Evolutionary conservation across 2,888 invertebrate species (phyloP).

Genomic region (Heliconius charithonia): DNA sequence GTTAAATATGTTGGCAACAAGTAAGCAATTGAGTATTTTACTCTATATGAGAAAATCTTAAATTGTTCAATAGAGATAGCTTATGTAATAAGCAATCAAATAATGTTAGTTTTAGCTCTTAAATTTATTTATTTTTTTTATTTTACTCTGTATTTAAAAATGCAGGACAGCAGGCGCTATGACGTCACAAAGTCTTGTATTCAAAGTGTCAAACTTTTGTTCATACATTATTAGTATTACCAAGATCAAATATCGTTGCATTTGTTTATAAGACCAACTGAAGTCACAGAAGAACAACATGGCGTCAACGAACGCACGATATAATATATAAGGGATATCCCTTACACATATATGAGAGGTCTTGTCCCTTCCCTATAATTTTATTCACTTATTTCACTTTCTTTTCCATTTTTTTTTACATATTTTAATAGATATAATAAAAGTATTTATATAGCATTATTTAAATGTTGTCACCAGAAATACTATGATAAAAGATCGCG

Average conservation of each 20-base stretch:
- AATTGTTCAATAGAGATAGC: slow-evolving; percentile 5
- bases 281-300: not conserved
- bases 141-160: not conserved
- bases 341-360: too few species aligned
- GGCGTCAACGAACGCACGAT: not conserved
- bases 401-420: not conserved
- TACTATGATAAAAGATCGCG: slow-evolving; percentile 64
- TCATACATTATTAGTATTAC: too few species aligned
- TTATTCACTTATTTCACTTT: too few species aligned
- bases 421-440: too few species aligned
- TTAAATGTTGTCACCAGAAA: slow-evolving; percentile 56
- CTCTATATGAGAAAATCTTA: not conserved
- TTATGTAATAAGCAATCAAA: not conserved
- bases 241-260: too few species aligned
- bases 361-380: too few species aligned
- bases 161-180: not conserved
- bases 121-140: not conserved
- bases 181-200: not conserved
- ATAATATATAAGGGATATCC: too few species aligned
- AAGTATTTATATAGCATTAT: not conserved
- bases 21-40: slow-evolving; percentile 55
- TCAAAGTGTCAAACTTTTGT: too few species aligned
- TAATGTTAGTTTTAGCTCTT: not conserved
- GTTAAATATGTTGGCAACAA: slow-evolving; percentile 61
- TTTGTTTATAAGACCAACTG: too few species aligned